Conservation (phyloP, 2,888 invertebrate genomes). For the Drosophila paranaensis region DNA sequence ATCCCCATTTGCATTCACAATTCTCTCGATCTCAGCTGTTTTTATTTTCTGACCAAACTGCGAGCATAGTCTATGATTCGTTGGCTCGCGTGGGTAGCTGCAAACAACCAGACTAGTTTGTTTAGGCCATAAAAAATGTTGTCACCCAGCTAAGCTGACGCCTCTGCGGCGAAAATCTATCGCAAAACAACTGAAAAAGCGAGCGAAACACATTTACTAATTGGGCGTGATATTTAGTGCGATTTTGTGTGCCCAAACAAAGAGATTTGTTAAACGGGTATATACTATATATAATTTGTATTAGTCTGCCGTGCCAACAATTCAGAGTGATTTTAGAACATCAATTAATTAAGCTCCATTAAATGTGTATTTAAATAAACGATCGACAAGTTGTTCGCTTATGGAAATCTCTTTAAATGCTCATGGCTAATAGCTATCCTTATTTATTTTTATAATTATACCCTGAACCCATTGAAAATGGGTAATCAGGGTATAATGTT, state of each 20-base stretch:
- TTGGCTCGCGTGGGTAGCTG: constrained; percentile 34
- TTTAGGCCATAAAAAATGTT: constrained; percentile 54
- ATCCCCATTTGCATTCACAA: constrained; percentile 59
- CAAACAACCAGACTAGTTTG: constrained; percentile 50
- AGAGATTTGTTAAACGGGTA: constrained; percentile 5
- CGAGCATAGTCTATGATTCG: constrained; percentile 51
- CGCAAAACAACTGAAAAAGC: constrained; percentile 1
- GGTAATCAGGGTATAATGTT: too few species aligned
- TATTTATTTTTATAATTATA: not conserved
- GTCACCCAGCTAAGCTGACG: constrained; percentile 27
- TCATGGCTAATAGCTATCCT: not conserved
- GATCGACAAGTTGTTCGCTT: not conserved
- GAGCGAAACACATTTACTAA: constrained; percentile 39
- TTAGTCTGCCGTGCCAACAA: not conserved
- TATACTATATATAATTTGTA: constrained; percentile 7
- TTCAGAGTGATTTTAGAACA: not conserved
- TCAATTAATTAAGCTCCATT: constrained; percentile 1
- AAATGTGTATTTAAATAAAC: constrained; percentile 2
- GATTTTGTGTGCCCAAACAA: constrained; percentile 17
- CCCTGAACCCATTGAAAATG: too few species aligned
- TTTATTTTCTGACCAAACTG: constrained; percentile 23
- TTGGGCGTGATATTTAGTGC: constrained; percentile 39
- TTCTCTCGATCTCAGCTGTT: constrained; percentile 29
- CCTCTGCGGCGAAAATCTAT: constrained; percentile 6
- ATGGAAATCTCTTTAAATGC: not conserved